phyloP scores from a whole-genome alignment of 2,113 vertebrate species.

The Trogon surrucura region DNA sequence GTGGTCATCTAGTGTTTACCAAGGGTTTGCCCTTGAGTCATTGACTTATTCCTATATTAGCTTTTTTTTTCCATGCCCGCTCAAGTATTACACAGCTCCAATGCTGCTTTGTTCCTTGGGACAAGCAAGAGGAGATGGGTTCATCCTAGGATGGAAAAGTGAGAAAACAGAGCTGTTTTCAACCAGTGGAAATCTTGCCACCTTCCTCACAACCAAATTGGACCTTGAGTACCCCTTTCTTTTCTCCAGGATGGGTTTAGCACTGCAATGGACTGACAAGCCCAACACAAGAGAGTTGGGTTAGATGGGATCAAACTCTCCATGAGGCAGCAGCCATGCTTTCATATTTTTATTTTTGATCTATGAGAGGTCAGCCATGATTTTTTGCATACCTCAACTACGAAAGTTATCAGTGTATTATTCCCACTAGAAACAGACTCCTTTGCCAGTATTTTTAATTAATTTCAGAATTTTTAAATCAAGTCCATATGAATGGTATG shows the following conservation, averaged over 20 bases:
- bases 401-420: background rate
- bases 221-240: background rate
- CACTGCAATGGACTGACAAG: background rate
- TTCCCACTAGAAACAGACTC: background rate
- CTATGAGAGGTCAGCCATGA: background rate
- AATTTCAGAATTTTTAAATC: slow-evolving; percentile 50
- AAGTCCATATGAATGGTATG: slow-evolving; percentile 11
- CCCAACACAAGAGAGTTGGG: background rate
- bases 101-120: background rate
- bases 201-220: background rate
- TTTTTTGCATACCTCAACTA: background rate
- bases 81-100: background rate
- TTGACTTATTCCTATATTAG: background rate
- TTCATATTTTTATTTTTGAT: background rate
- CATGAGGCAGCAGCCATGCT: background rate
- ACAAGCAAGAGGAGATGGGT: background rate
- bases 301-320: background rate
- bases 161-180: background rate
- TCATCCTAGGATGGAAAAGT: background rate
- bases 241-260: background rate
- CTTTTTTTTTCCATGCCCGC: background rate
- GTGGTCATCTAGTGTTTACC: background rate
- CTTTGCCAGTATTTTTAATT: slow-evolving; percentile 5
- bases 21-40: background rate
- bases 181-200: background rate